phyloP scores from a whole-genome alignment of 2,888 invertebrate species.

The Chaitophorus viminalis region DNA sequence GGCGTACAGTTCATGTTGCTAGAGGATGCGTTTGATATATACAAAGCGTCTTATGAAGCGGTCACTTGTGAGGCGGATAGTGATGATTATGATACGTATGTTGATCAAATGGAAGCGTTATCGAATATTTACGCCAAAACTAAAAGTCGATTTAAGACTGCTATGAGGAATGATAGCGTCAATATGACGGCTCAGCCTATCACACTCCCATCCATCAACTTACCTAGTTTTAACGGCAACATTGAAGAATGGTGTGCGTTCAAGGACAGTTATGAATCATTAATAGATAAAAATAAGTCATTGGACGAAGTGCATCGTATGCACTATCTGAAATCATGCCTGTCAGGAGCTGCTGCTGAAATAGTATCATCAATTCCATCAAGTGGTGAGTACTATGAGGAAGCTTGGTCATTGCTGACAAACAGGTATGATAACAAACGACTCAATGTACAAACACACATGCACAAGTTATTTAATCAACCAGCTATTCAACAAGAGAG shows the following conservation, averaged over 20 bases:
- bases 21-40: no score
- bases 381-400: not conserved
- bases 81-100: no score
- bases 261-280: not conserved
- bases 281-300: not conserved
- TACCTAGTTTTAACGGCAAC: not conserved
- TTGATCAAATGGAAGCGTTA: no score
- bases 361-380: not conserved
- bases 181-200: no score
- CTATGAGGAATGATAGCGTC: no score
- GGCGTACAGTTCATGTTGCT: no score
- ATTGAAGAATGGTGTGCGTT: not conserved
- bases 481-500: not conserved
- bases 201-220: not conserved
- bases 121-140: no score
- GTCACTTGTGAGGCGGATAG: no score
- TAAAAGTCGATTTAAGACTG: no score
- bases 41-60: no score
- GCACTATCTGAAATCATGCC: not conserved
- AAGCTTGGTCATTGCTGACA: not conserved
- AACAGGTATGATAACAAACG: not conserved
- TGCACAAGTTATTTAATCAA: not conserved
- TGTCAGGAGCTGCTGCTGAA: not conserved
- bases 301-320: slow-evolving; percentile 3
- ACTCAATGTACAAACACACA: not conserved